These are phyloP conservation scores for Cheilosia pagana DNA, from an alignment of 2,888 invertebrate genomes.

Conservation along the genomic window DNA sequence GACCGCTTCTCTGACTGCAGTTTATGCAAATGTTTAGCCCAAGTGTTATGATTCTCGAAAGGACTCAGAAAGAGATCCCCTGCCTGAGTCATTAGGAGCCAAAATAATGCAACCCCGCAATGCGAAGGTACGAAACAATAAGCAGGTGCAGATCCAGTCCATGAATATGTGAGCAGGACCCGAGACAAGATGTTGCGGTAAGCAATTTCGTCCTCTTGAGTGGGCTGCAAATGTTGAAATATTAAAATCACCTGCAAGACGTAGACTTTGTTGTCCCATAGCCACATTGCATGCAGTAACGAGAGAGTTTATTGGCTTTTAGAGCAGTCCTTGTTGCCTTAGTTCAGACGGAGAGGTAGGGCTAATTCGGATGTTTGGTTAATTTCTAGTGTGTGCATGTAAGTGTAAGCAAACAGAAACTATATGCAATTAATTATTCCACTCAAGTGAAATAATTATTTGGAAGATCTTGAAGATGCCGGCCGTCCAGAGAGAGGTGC, in stretches of 20 bases:
- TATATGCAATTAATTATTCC: conserved; percentile 60
- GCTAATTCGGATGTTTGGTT: conserved; percentile 25
- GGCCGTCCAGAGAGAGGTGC: neutral
- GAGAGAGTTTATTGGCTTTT: conserved; percentile 63
- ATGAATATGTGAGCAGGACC: conserved; percentile 17
- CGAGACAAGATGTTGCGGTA: conserved; percentile 55
- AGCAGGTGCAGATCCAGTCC: conserved; percentile 40
- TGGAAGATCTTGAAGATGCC: conserved; percentile 4
- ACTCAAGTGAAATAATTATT: conserved; percentile 51
- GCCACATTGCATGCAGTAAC: conserved; percentile 13
- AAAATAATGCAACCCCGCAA: conserved; percentile 68
- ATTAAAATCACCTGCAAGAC: conserved; percentile 71
- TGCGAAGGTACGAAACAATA: conserved; percentile 59
- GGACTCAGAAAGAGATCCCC: conserved; percentile 28
- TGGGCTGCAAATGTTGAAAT: conserved; percentile 56
- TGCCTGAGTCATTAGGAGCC: conserved; percentile 62
- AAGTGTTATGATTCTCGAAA: conserved; percentile 62
- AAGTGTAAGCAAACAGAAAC: conserved; percentile 12
- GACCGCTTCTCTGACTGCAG: conserved; percentile 30
- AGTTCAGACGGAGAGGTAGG: conserved; percentile 22
- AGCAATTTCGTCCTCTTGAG: conserved; percentile 49
- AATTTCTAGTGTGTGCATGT: neutral
- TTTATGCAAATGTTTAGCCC: conserved; percentile 73
- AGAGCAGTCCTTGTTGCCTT: conserved; percentile 1
- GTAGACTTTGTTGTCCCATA: conserved; percentile 33